These are phyloP conservation scores for Lysandra coridon DNA, from an alignment of 2,888 invertebrate species.

Conservation along the genomic window DNA sequence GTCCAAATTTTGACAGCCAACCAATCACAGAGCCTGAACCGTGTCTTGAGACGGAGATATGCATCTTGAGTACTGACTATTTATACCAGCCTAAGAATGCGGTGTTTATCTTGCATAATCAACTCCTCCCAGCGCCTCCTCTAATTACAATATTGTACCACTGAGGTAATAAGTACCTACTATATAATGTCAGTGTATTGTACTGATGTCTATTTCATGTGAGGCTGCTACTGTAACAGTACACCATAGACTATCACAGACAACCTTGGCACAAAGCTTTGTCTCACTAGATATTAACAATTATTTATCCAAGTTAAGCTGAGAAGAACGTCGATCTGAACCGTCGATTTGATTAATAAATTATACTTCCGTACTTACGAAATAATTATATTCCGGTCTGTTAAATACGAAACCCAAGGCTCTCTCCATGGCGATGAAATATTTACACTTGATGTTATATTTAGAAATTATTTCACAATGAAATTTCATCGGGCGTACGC, in stretches of 20 bases:
- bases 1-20: too few species aligned
- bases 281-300: background rate
- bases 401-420: background rate
- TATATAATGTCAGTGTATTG: too few species aligned
- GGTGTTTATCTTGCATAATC: too few species aligned
- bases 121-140: too few species aligned
- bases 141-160: too few species aligned
- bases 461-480: constrained; percentile 4
- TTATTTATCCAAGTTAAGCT: background rate
- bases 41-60: too few species aligned
- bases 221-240: background rate
- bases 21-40: too few species aligned
- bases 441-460: constrained; percentile 11
- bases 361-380: background rate
- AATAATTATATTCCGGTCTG: background rate
- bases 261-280: too few species aligned
- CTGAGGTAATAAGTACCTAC: too few species aligned
- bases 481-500: background rate
- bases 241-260: background rate
- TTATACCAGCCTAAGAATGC: too few species aligned
- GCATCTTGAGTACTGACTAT: too few species aligned
- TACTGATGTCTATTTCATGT: too few species aligned
- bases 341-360: background rate
- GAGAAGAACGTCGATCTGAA: background rate
- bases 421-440: background rate